phyloP scores from a whole-genome alignment of 1,140 invertebrate genomes.

The Drosophila azteca region DNA sequence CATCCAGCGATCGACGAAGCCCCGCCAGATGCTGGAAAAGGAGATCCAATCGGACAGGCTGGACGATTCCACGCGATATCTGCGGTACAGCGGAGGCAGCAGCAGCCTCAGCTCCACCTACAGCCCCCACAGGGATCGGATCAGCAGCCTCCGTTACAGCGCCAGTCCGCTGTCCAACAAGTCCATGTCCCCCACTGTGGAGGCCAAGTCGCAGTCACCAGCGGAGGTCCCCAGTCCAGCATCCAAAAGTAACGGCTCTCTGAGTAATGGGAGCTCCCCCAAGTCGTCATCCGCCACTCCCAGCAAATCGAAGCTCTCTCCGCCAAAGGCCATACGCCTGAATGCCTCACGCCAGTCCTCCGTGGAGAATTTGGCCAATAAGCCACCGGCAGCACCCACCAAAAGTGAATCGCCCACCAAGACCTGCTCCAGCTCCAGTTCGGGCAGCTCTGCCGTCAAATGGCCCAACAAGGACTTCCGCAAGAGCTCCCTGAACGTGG shows the following conservation, averaged over 20 bases:
- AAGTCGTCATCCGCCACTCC: conserved; percentile 9
- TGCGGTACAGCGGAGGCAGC: conserved; percentile 85
- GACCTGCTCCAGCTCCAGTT: conserved; percentile 39
- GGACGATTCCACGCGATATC: conserved; percentile 87
- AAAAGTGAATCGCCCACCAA: conserved; percentile 83
- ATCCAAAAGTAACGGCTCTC: conserved; percentile 39
- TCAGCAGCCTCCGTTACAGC: conserved; percentile 80
- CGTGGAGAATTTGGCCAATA: conserved; percentile 69
- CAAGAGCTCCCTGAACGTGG: conserved; percentile 90
- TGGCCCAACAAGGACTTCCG: conserved; percentile 90
- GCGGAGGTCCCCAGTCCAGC: conserved; percentile 37
- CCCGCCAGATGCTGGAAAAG: conserved; percentile 86
- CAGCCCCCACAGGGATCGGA: conserved; percentile 87
- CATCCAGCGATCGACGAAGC: conserved; percentile 85
- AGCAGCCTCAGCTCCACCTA: conserved; percentile 86
- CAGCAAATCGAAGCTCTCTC: conserved; percentile 74
- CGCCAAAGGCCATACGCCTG: conserved; percentile 66
- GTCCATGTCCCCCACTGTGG: too few species aligned
- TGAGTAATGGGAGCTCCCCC: conserved; percentile 6
- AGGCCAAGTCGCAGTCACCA: not conserved
- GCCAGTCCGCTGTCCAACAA: conserved; percentile 56
- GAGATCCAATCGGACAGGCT: conserved; percentile 88
- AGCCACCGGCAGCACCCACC: conserved; percentile 86
- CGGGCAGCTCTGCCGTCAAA: conserved; percentile 80
- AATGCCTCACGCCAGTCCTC: conserved; percentile 71